These are phyloP conservation scores for Oreamnos americanus DNA, from an alignment of 2,113 vertebrate species.

Conservation along the genomic window DNA sequence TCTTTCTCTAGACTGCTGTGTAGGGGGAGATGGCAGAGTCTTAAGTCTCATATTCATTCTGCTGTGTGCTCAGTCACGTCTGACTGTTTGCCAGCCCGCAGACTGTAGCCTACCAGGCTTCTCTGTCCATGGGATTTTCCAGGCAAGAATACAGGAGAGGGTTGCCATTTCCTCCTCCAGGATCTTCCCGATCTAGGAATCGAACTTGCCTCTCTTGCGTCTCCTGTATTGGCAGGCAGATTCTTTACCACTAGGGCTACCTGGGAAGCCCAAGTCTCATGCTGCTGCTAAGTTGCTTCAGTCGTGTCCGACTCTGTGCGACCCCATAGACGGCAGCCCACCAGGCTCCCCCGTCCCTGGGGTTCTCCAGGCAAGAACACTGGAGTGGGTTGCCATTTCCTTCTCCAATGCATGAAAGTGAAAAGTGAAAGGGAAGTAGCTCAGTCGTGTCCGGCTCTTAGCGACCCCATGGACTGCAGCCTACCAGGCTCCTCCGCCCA, in stretches of 20 bases:
- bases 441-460: too few relatives aligned
- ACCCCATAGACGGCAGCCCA: too few relatives aligned
- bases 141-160: neutral
- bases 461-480: too few relatives aligned
- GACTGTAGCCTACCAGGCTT: neutral
- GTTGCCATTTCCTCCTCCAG: neutral
- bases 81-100: neutral
- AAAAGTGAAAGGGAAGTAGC: too few relatives aligned
- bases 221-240: neutral
- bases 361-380: too few relatives aligned
- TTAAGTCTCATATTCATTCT: neutral
- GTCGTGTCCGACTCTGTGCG: too few relatives aligned
- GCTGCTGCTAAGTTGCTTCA: too few relatives aligned
- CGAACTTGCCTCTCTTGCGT: neutral
- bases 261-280: neutral
- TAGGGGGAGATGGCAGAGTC: neutral
- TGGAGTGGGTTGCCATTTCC: too few relatives aligned
- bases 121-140: neutral
- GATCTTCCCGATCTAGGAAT: neutral
- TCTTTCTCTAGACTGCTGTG: neutral
- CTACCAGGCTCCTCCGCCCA: too few relatives aligned
- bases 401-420: too few relatives aligned
- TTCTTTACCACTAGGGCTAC: neutral
- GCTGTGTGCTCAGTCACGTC: neutral
- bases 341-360: too few relatives aligned